A percentile compares a stretch with the other conserved stretches of the same genome.
Evolutionary conservation across 2,113 vertebrate species (phyloP).

Genomic region (Takifugu bimaculatus): DNA sequence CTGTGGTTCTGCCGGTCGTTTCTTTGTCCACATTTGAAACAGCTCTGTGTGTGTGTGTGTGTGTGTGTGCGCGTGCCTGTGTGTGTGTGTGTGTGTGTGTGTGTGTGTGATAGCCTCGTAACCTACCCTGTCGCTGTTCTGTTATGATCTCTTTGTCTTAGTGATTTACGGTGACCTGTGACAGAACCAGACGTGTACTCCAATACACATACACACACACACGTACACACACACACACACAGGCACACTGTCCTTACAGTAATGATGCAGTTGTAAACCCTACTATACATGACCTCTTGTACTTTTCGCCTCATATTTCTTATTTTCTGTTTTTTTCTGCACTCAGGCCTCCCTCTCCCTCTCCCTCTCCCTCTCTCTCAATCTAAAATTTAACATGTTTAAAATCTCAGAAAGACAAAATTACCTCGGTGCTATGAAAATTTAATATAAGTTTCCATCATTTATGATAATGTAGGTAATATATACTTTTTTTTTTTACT

Average conservation of each 20-base stretch:
- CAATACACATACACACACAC: slow-evolving; percentile 6
- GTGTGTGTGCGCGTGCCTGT: not conserved
- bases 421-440: too few species aligned
- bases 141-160: not conserved
- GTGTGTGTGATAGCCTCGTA: slow-evolving; percentile 1
- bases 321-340: not conserved
- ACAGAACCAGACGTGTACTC: not conserved
- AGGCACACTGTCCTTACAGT: not conserved
- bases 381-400: too few species aligned
- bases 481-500: too few species aligned
- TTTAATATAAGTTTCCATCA: too few species aligned
- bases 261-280: not conserved
- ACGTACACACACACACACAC: not conserved
- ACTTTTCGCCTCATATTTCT: not conserved
- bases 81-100: not conserved
- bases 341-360: too few species aligned
- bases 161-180: slow-evolving; percentile 16
- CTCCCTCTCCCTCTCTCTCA: too few species aligned
- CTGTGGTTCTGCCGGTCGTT: slow-evolving; percentile 16
- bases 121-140: slow-evolving; percentile 16
- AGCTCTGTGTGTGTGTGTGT: slow-evolving; percentile 10
- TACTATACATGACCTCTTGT: not conserved
- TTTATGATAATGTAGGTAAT: too few species aligned
- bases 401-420: too few species aligned
- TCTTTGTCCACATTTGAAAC: not conserved